Base-by-base conservation (phyloP, 2,888 invertebrate species). In the Epirrhoe tristata region DNA sequence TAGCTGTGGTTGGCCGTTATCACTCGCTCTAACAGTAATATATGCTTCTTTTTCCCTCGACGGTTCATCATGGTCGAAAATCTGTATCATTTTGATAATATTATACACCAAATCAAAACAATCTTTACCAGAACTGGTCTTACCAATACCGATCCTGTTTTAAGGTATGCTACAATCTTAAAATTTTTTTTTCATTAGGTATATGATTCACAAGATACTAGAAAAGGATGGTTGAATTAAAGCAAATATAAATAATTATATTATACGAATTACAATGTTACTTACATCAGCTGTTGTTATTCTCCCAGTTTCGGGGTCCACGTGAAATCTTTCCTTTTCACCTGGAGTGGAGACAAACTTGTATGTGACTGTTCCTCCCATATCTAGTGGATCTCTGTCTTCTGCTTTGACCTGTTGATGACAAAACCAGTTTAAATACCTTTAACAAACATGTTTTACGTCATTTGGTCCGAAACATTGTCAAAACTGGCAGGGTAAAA, bases 21-120 rank as follows among this genome's bases (percentile, higher is more conserved):
- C 99, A 66, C 97, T 97, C 0, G 98, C 99, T 84, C 97, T 96
- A 6, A 99, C 97, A 39, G 98, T 98, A 58, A 98, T 94, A 81
- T 97, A 98, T 69, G 94, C 95, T 91, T 96, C 97, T 89, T 96
- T 98, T 89, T 96, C 97, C 81, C 96, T 94, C 52, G 95, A 95
- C 6, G 98, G 98, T 82, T 98, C 98, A 84, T 99, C 99, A 74
- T 98, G 95, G 91, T 98, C 98, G 87, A 98, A 97, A 59, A 95
- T 93, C 94, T 97, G 87, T 74, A 66, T 71, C 71, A 70, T 72
- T 72, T 70, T n/a, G 58, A 46, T 10, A 48, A 55, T 51, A 67
- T 63, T 58, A 69, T 57, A 55, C 56, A 64, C 74, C 36, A 69
- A 14, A 50, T 63, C n/a, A 7, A 17, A 52, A 34, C 32, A 12